Base-by-base conservation (phyloP, 2,888 invertebrate species). In the Brachypalpus laphriformis region DNA sequence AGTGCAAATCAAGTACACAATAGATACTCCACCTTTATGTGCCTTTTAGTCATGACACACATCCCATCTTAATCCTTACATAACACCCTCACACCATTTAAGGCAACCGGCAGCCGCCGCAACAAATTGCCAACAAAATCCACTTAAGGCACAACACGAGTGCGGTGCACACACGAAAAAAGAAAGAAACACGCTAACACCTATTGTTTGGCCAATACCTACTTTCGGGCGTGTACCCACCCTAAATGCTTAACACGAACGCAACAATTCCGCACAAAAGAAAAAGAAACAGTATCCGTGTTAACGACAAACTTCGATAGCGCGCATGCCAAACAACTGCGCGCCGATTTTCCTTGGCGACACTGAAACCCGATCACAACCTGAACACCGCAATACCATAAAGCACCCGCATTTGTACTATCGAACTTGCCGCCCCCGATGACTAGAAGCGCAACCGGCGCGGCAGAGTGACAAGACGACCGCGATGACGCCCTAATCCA, bases 401-500 rank as follows among this genome's bases (percentile, higher is more conserved):
- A 82, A 71, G 86, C 86, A 86, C 86, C 76, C 61, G 81, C 75
- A 49, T 81, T 81, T 81, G 54, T 77, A 47, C 56, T 37, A 47
- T 61, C 76, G 49, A 65, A 75, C 70, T 65, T 45, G 40, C 76
- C 72, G 81, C 81, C 70, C 81, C 18, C 70, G 68, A 76, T 68
- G 77, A 77, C 65, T 70, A 25, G 63, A 70, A 70, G 75, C 66
- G 25, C 1, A 31, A 5, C 49, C 57, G 40, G 34, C 22, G 54
- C n/a, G n/a, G n/a, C n/a, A n/a, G n/a, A n/a, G n/a, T 78, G 81
- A 70, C 57, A 61, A 49, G 65, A 51, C 70, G n/a, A n/a, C n/a
- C n/a, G n/a, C 68, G 51, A 81, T 80, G 85, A 85, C 81, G 81
- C 85, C 72, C 81, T 81, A 81, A 85, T 85, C 85, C 85, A 45